A percentile compares a stretch with the other conserved stretches of the same genome.
Conservation (phyloP, 2,888 invertebrate species). For the Cepaea hortensis region DNA sequence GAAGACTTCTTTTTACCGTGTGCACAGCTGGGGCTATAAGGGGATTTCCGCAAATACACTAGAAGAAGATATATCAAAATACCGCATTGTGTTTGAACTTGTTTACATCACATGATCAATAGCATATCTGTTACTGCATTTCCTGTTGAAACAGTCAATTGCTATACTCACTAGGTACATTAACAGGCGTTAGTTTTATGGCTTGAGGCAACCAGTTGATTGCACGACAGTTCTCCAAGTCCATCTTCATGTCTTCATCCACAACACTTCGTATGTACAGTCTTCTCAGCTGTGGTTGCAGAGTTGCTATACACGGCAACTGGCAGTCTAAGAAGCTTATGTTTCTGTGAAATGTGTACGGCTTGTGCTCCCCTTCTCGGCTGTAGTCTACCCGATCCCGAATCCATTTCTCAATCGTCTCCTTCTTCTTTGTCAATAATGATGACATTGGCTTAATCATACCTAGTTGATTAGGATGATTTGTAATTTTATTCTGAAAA, state of each 20-base stretch:
- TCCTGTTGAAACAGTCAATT: too few species aligned
- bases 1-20: too few species aligned
- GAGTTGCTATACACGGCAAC: not conserved
- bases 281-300: not conserved
- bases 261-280: constrained; percentile 46
- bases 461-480: not conserved
- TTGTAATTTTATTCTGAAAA: not conserved
- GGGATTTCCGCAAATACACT: too few species aligned
- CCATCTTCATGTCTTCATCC: constrained; percentile 62
- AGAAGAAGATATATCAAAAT: not conserved
- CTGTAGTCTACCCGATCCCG: constrained; percentile 14
- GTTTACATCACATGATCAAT: not conserved
- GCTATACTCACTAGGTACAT: constrained; percentile 63
- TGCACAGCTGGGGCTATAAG: too few species aligned
- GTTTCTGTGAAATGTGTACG: constrained; percentile 29
- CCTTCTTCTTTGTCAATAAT: not conserved
- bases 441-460: not conserved
- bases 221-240: constrained; percentile 60
- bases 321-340: constrained; percentile 29
- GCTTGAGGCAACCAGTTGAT: constrained; percentile 69
- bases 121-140: not conserved
- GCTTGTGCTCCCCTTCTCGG: not conserved
- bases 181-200: constrained; percentile 60
- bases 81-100: not conserved
- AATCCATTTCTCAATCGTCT: constrained; percentile 9